Base-by-base conservation (phyloP, 2,888 invertebrate species). In the Sceliomorpha sp. region DNA sequence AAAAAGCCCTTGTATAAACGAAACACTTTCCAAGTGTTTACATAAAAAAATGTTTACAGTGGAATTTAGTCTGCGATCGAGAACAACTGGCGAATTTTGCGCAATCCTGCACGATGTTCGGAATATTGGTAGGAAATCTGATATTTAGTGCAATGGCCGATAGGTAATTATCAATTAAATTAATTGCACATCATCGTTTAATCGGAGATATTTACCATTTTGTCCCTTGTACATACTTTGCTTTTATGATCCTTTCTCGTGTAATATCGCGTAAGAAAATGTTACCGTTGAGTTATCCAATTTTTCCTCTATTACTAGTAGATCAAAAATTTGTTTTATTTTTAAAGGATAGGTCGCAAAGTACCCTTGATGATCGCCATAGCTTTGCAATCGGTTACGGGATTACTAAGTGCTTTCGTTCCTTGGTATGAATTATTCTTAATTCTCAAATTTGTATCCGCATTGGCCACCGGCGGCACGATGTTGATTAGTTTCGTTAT, bases 401-500 rank as follows among this genome's bases (percentile, higher is more conserved):
- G 92, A 47, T 88, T 91, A 15, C 62, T 90, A 10, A 91, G 92
- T 24, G 91, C 91, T 0, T 88, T 91, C 37, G 90, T 90, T 1
- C 90, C 92, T 2, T 89, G 90, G 80, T 91, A 92, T 71, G 91
- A 91, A 89, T 85, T 91, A 80, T 93, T 93, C 81, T 80, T 92
- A 14, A 73, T 91, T 8, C 88, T 90, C 42, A 89, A 92, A 70
- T 91, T 92, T 74, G 78, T 92, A 1, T 91, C 91, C 53, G 92
- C 92, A 20, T 83, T 91, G 48, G 90, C 91, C 5, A 90, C 92
- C 8, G 92, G 92, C 64, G 93, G 93, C 24, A 91, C 92, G 1
- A 93, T 93, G 91, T 89, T 93, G 12, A 91, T 92, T 66, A 91
- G 91, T 74, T 93, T 92, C 75, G 91, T 93, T 42, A 89, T 93